Base-by-base conservation (phyloP, 1,140 invertebrate genomes). In the Arion vulgaris region DNA sequence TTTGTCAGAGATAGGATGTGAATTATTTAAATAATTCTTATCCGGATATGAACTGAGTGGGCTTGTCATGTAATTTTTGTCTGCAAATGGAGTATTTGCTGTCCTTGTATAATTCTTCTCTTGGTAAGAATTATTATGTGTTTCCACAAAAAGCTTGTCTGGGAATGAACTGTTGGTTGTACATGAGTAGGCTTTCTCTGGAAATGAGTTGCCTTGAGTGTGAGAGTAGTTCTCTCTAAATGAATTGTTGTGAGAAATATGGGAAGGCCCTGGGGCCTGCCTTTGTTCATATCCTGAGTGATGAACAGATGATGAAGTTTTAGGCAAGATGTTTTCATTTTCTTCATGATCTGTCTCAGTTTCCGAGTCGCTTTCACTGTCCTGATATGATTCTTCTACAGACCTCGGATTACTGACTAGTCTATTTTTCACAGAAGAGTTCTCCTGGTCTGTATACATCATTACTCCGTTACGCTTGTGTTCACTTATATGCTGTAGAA, bases 271-370 rank as follows among this genome's bases (percentile, higher is more conserved):
- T 36, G 53, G 53, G 15, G 49, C 34, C 23, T 36, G 34, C 45
- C 51, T 23, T 66, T 36, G 28, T 39, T 62, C 28, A 38, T 38
- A 78, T 66, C 28, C 34, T 62, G 76, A 78, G 26, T 39, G 71
- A 39, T 23, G 71, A 19, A 41, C 19, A 38, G 74, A 15, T 57
- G 75, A 23, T 57, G 38, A 26, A 28, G 74, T 9, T 76, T 28
- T 51, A 36, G 76, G 9, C 41, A 38, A n/a, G 1, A 28, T 28
- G 15, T 72, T 62, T 17, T 57, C 80, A 74, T 41, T 73, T 38
- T 57, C 80, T 28, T 81, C 80, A 81, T 74, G 68, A 49, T 81
- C 80, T 19, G 69, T 72, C 28, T 81, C 80, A 9, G 71, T 74
- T 39, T 81, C 80, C 38, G 80, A 81, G 19, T 45, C 49, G 39